Base-by-base conservation (phyloP, 2,113 vertebrate genomes). In the Tautogolabrus adspersus region DNA sequence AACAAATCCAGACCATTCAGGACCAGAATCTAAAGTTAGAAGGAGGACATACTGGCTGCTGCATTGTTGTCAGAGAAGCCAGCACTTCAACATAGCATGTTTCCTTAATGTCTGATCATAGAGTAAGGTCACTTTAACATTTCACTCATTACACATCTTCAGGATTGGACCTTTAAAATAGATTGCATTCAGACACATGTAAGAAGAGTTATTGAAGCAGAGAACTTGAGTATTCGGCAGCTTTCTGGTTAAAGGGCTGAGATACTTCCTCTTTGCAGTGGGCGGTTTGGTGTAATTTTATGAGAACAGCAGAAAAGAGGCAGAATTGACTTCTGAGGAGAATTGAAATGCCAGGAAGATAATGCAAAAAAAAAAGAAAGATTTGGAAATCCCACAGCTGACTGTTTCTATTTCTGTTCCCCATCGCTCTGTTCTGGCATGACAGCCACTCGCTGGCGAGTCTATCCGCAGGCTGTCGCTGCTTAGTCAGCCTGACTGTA, bases 381-480 rank as follows among this genome's bases (percentile, higher is more conserved):
- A 73, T 72, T 7, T 83, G 77, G 81, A 86, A 34, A 82, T 87
- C 77, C 85, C 79, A 69, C 44, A 64, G 86, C 90, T 66, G 86
- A 78, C 81, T 77, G 75, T 81, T 91, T 91, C 88, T 88, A 90
- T 91, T 90, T 91, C 69, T 64, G 86, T 58, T 81, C 44, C 1
- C 22, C 64, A 63, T 80, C 11, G 16, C 61, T 82, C 66, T 57
- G 64, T 80, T 89, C 86, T 90, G 89, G 89, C 88, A 76, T 13
- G 40, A 79, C 72, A 44, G 64, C 60, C 30, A 10, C 68, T 70
- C n/a, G 9, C 51, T 88, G 84, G 79, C 56, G 46, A 79, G 82
- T 77, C 85, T 75, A 18, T 81, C 86, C 60, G 67, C 86, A 85
- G 86, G 83, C 88, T 87, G 87, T 83, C 77, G 76, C 76, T 85